phyloP scores from a whole-genome alignment of 2,888 invertebrate genomes.

The Bembecia ichneumoniformis region DNA sequence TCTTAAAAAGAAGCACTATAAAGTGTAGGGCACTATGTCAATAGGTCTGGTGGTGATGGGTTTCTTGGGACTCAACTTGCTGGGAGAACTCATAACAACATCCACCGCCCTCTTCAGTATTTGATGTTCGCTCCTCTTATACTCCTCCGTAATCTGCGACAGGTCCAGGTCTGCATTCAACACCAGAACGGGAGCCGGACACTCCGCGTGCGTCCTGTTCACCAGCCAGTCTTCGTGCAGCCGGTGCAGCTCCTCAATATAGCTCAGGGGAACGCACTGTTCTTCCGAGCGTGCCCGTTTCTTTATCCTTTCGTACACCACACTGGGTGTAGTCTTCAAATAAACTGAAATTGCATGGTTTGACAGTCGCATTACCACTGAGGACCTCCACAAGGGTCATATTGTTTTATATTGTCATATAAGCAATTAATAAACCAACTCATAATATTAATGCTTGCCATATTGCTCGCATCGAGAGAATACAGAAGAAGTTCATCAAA shows the following conservation, averaged over 20 bases:
- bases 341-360: conserved; percentile 68
- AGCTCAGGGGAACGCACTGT: conserved; percentile 82
- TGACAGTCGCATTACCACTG: background rate
- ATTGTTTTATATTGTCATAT: too few species aligned
- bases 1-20: too few species aligned
- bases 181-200: conserved; percentile 79
- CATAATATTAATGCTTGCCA: too few species aligned
- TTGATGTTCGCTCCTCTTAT: conserved; percentile 73
- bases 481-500: too few species aligned
- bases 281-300: conserved; percentile 86
- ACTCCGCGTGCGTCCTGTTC: conserved; percentile 68
- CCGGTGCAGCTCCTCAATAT: conserved; percentile 83
- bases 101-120: conserved; percentile 61
- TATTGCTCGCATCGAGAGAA: too few species aligned
- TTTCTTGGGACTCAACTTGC: conserved; percentile 61
- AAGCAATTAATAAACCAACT: background rate
- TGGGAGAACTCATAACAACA: conserved; percentile 63
- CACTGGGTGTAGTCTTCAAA: conserved; percentile 75
- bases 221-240: conserved; percentile 82
- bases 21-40: conserved; percentile 36
- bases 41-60: conserved; percentile 52
- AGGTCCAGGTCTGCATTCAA: conserved; percentile 77
- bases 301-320: conserved; percentile 80
- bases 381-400: too few species aligned
- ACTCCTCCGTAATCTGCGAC: conserved; percentile 76